These are phyloP conservation scores for Poecilia gillii DNA, from an alignment of 2,797 vertebrate genomes.

Conservation along the genomic window DNA sequence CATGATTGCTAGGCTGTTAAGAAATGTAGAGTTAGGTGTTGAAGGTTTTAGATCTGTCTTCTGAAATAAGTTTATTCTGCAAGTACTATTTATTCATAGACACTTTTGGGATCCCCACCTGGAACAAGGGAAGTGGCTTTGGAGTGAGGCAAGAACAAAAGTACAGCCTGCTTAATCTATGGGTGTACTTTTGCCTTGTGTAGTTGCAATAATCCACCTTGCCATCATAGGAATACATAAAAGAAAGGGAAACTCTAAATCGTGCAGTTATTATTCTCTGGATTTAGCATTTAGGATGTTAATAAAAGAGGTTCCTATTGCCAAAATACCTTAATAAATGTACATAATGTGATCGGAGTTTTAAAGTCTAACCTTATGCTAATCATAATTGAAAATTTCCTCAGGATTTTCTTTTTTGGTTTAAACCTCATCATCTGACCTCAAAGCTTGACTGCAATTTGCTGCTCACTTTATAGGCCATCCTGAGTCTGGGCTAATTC, in stretches of 20 bases:
- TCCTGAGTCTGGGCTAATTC: conserved; percentile 17
- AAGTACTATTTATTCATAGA: background rate
- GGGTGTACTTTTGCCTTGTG: background rate
- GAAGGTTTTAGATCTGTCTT: background rate
- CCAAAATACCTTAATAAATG: background rate
- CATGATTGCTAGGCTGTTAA: background rate
- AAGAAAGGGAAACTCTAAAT: background rate
- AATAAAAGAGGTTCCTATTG: background rate
- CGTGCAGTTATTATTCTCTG: background rate
- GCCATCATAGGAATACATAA: background rate
- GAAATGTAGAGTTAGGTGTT: background rate
- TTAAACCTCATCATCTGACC: background rate
- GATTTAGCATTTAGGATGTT: background rate
- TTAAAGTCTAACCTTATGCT: background rate
- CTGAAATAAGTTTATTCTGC: background rate
- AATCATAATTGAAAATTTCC: background rate
- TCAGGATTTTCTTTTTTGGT: background rate
- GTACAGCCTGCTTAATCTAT: background rate
- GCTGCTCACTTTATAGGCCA: background rate
- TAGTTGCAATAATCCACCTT: background rate
- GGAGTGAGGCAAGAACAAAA: background rate
- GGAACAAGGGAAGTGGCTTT: background rate
- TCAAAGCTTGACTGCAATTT: background rate
- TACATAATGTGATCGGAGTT: background rate
- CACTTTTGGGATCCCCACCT: background rate